Conservation (phyloP, 2,113 vertebrate species). For the Nanorana parkeri region DNA sequence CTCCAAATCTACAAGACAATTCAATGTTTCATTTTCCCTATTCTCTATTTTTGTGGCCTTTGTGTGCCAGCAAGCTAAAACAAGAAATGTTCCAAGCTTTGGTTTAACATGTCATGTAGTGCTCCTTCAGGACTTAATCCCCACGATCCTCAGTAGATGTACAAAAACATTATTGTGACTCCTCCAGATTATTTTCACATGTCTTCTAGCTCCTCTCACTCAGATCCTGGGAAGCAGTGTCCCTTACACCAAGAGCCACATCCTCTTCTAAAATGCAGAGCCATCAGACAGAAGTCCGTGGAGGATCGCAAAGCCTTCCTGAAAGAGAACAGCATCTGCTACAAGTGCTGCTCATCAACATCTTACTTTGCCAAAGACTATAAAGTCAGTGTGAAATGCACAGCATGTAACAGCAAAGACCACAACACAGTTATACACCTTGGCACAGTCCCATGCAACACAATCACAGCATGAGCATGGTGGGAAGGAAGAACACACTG, state of each 20-base stretch:
- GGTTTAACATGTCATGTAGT: too few relatives aligned
- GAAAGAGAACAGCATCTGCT: background rate
- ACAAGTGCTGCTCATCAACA: background rate
- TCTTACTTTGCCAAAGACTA: too few relatives aligned
- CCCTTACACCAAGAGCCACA: too few relatives aligned
- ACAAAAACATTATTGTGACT: too few relatives aligned
- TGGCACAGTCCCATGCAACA: background rate
- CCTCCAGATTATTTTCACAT: background rate
- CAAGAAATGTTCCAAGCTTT: background rate
- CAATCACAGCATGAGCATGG: too few relatives aligned
- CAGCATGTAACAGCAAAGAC: background rate
- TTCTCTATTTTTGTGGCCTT: conserved; percentile 11
- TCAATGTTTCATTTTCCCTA: conserved; percentile 12
- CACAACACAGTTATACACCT: background rate
- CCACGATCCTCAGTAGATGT: too few relatives aligned
- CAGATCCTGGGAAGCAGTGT: too few relatives aligned
- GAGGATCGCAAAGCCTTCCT: conserved; percentile 4
- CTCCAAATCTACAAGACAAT: conserved; percentile 9
- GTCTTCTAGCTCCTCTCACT: background rate
- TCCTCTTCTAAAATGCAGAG: too few relatives aligned
- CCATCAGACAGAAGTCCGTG: too few relatives aligned
- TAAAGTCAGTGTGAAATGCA: background rate
- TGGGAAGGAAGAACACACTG: too few relatives aligned
- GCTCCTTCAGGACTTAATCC: too few relatives aligned
- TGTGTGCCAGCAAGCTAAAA: background rate